These are phyloP conservation scores for Zootoca vivipara DNA, from an alignment of 2,113 vertebrate genomes.

Conservation along the genomic window DNA sequence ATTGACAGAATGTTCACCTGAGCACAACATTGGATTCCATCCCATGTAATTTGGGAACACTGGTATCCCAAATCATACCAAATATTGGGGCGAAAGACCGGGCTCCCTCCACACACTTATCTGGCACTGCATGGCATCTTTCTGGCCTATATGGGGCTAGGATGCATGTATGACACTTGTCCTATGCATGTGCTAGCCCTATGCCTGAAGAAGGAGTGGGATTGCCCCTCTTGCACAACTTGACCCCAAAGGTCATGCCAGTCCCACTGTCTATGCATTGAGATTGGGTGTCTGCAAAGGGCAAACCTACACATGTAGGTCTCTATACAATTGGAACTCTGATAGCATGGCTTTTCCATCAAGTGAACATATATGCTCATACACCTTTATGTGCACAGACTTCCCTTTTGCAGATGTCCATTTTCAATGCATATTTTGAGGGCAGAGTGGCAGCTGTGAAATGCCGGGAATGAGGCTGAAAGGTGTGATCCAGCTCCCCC, in stretches of 20 bases:
- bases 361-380: not conserved
- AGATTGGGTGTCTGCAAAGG: not conserved
- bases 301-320: not conserved
- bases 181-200: not conserved
- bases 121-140: not conserved
- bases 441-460: too few species aligned
- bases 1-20: too few species aligned
- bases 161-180: not conserved
- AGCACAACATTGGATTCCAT: too few species aligned
- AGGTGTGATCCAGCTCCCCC: too few species aligned
- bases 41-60: too few species aligned
- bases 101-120: not conserved
- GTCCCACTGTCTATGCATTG: not conserved
- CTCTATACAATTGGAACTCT: not conserved
- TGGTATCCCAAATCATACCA: not conserved
- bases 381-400: not conserved
- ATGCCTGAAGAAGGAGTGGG: not conserved
- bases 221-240: not conserved
- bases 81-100: not conserved
- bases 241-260: not conserved
- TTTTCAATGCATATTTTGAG: not conserved
- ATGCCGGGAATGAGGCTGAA: too few species aligned
- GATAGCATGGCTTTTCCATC: not conserved
- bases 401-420: not conserved
- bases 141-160: too few species aligned